Base-by-base conservation (phyloP, 2,113 vertebrate genomes). In the Rhinolophus sinicus region DNA sequence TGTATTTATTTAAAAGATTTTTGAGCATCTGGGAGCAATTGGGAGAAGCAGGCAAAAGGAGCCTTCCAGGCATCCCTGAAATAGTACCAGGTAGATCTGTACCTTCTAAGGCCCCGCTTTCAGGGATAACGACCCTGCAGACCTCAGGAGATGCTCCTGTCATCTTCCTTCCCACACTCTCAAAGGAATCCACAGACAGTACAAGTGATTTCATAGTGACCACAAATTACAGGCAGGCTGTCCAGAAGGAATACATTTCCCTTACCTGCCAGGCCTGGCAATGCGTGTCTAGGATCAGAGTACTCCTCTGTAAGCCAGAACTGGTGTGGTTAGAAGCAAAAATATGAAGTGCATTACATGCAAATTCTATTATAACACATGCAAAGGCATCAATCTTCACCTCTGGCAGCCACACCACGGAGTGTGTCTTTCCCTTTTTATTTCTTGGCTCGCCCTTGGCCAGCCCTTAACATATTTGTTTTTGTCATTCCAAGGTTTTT, bases 381-480 rank as follows among this genome's bases (percentile, higher is more conserved):
- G 78, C 92, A 92, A 95, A 97, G 97, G 15, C 35, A 91, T 96
- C 69, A 73, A 3, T 91, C 83, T 95, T 83, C 86, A 65, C 96
- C 97, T 22, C 88, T 93, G 93, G 69, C 92, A 95, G 88, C 82
- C 91, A 38, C 21, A 28, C 85, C 67, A 28, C 56, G 62, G 85
- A 67, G 44, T 38, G 83, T 44, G 70, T 92, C 93, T 97, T 75
- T 67, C 58, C 14, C 75, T 95, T 95, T 92, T 76, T 90, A 94
- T 97, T 97, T 95, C 92, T 69, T 93, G 44, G 38, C 82, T 97
- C 96, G 81, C 73, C 94, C 97, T 95, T 93, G 95, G 81, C 96
- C 62, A 96, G 72, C 10, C 22, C 70, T 96, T 35, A 93, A 86
- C 8, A 0, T 89, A 75, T 96, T 70, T 67, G 95, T 94, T 97